Percentiles rank a stretch among this genome's conserved stretches.
These are phyloP conservation scores for Acrobasis repandana DNA, from an alignment of 2,888 invertebrate species.

Conservation along the genomic window DNA sequence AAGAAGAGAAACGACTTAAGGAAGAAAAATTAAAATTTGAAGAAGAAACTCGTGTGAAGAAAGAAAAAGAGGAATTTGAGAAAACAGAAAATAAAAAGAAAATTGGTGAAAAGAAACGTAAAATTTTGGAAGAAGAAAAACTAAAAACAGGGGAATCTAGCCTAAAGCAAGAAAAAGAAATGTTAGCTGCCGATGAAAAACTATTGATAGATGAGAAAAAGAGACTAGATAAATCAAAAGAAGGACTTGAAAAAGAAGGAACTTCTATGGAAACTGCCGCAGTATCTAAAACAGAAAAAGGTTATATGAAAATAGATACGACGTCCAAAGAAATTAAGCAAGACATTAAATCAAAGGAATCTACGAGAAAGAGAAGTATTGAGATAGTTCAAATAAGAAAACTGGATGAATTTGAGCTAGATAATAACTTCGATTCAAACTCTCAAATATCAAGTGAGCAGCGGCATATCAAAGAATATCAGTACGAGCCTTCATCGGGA, in stretches of 20 bases:
- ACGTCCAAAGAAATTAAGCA: constrained; percentile 7
- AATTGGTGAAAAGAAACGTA: constrained; percentile 26
- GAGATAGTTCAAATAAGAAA: constrained; percentile 7
- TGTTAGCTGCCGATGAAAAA: constrained; percentile 12
- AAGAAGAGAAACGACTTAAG: constrained; percentile 21
- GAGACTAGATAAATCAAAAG: constrained; percentile 1
- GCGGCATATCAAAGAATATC: constrained; percentile 49
- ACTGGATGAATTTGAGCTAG: not conserved
- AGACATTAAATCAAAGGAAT: constrained; percentile 24
- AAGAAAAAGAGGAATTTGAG: constrained; percentile 24
- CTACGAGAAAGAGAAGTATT: constrained; percentile 14
- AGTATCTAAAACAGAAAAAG: too few species aligned
- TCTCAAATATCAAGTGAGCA: constrained; percentile 29
- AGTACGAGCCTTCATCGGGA: constrained; percentile 42
- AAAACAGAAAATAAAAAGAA: constrained; percentile 19
- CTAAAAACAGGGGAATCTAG: constrained; percentile 13
- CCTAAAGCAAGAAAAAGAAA: constrained; percentile 4
- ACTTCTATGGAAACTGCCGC: too few species aligned
- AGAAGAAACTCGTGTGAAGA: constrained; percentile 27
- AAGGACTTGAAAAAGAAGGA: too few species aligned
- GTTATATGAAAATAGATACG: too few species aligned
- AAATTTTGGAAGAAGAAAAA: constrained; percentile 30
- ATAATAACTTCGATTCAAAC: not conserved
- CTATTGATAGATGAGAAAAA: constrained; percentile 26
- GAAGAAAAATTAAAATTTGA: constrained; percentile 16